Evolutionary conservation across 2,888 invertebrate genomes (phyloP).

Genomic region (Scotopteryx bipunctaria): DNA sequence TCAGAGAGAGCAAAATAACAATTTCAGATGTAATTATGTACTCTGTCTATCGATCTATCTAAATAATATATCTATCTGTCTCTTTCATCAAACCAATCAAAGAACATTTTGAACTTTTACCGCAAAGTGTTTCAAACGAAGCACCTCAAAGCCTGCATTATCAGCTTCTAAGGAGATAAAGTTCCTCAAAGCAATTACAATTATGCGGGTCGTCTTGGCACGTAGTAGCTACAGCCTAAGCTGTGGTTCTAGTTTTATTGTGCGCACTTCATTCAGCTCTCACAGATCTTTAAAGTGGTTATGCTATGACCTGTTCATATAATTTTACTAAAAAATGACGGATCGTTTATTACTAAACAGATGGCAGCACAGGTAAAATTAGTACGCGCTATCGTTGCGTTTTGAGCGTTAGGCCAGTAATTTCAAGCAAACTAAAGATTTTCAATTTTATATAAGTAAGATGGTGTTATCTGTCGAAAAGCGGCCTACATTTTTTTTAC

Average conservation of each 20-base stretch:
- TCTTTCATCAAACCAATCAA: neutral
- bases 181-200: conserved; percentile 25
- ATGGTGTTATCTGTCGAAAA: too few species aligned
- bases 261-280: neutral
- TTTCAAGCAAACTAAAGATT: too few species aligned
- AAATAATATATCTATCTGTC: neutral
- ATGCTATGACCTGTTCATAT: too few species aligned
- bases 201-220: conserved; percentile 23
- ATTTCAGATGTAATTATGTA: too few species aligned
- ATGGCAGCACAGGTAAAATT: too few species aligned
- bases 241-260: conserved; percentile 13
- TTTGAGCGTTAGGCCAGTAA: too few species aligned
- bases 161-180: conserved; percentile 19
- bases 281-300: neutral
- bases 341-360: too few species aligned
- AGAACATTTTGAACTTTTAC: neutral
- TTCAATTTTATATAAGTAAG: too few species aligned
- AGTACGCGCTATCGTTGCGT: too few species aligned
- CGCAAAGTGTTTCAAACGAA: conserved; percentile 1
- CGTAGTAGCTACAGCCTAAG: neutral
- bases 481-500: too few species aligned
- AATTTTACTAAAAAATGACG: too few species aligned
- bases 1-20: too few species aligned
- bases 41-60: neutral
- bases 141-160: conserved; percentile 11